These are phyloP conservation scores for Trididemnum miniatum DNA, from an alignment of 23 tunicate species.

Conservation along the genomic window DNA sequence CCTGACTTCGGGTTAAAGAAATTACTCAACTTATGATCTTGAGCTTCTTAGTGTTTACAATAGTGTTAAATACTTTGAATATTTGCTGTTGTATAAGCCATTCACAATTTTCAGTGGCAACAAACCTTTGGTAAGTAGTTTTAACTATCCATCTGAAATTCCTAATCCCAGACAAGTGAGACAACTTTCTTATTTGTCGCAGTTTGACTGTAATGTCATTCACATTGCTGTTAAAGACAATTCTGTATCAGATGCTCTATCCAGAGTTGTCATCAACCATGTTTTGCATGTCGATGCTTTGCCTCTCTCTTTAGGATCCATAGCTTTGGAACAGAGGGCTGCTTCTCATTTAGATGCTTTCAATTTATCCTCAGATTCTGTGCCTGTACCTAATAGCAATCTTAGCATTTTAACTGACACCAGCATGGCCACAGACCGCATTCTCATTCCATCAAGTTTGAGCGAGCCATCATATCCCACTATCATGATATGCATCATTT, in stretches of 20 bases:
- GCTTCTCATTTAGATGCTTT: background rate
- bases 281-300: background rate
- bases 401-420: background rate
- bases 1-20: background rate
- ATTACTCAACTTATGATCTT: conserved; percentile 18
- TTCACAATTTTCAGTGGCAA: background rate
- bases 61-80: background rate
- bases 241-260: background rate
- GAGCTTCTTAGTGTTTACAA: conserved; percentile 22
- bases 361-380: background rate
- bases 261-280: background rate
- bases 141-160: background rate
- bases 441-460: background rate
- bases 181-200: background rate
- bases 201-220: background rate
- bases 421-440: background rate
- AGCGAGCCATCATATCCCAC: background rate
- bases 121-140: background rate
- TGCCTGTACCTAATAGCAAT: background rate
- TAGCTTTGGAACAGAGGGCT: background rate
- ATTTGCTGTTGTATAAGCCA: background rate
- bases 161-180: background rate
- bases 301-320: background rate
- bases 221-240: background rate
- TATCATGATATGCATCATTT: background rate